Percentiles rank a stretch among this genome's conserved stretches.
These are phyloP conservation scores for Felis chaus DNA, from an alignment of 2,113 vertebrate species.

Conservation along the genomic window DNA sequence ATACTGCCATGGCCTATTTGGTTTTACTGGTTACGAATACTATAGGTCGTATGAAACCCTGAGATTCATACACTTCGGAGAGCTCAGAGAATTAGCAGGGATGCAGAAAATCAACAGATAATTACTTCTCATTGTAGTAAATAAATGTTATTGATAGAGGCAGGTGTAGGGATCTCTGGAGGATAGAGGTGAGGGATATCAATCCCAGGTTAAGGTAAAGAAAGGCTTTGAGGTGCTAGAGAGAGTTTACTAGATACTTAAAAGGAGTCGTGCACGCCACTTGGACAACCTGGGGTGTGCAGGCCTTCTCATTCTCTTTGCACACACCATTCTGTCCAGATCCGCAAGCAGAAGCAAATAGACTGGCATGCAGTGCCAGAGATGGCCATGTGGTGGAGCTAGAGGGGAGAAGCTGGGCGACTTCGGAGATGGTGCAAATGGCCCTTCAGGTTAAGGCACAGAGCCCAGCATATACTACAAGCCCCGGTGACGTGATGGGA, in stretches of 20 bases:
- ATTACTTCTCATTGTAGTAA: neutral
- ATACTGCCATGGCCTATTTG: neutral
- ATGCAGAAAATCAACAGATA: neutral
- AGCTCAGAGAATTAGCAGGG: neutral
- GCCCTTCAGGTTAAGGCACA: neutral
- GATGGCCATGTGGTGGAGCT: neutral
- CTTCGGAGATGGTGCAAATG: neutral
- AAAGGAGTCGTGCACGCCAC: neutral
- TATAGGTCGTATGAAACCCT: neutral
- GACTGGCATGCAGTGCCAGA: neutral
- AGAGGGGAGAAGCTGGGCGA: no score
- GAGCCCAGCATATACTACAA: neutral
- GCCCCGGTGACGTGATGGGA: no score
- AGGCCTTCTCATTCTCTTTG: neutral
- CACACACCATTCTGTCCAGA: neutral
- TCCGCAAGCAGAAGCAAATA: neutral
- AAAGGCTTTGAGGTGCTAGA: neutral
- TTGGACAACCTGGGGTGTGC: neutral
- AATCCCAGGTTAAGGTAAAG: neutral
- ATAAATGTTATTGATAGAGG: neutral
- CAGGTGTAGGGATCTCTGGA: neutral
- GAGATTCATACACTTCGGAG: neutral
- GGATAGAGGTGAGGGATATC: fast-evolving
- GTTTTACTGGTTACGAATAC: neutral
- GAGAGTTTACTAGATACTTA: neutral